Evolutionary conservation across 2,113 vertebrate genomes (phyloP).

Genomic region (Barbus barbus): DNA sequence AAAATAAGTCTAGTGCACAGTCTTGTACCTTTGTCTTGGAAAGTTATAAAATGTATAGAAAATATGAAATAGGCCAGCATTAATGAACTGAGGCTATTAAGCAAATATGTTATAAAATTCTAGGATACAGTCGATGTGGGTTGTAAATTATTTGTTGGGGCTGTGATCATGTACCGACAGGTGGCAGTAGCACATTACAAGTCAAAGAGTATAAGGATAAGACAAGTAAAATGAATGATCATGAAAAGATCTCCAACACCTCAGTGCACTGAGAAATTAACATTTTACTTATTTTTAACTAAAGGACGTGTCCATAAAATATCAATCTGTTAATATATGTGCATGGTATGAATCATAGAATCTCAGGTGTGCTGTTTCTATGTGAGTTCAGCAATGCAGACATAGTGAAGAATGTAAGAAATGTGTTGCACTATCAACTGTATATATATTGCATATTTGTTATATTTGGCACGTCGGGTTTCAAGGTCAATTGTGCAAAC

Average conservation of each 20-base stretch:
- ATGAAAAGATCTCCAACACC: not conserved
- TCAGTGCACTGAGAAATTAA: not conserved
- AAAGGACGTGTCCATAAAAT: not conserved
- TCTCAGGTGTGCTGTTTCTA: not conserved
- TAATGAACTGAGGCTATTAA: not conserved
- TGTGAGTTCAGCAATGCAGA: not conserved
- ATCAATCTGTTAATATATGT: not conserved
- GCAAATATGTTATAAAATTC: not conserved
- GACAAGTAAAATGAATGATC: slow-evolving; percentile 28
- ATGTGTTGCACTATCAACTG: not conserved
- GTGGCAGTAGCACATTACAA: slow-evolving; percentile 44
- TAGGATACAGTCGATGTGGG: not conserved
- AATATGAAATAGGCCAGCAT: not conserved
- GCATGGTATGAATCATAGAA: not conserved
- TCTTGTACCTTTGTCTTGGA: not conserved
- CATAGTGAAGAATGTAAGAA: not conserved
- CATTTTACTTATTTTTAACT: not conserved
- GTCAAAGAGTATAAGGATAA: not conserved
- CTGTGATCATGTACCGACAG: slow-evolving; percentile 23
- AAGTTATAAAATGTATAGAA: not conserved
- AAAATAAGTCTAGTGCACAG: not conserved
- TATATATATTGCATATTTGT: not conserved
- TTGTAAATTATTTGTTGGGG: not conserved
- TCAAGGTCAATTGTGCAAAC: slow-evolving; percentile 60
- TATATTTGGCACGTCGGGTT: slow-evolving; percentile 48